Evolutionary conservation across 2,888 invertebrate genomes (phyloP).

Genomic region (Eupelmus urozonus): DNA sequence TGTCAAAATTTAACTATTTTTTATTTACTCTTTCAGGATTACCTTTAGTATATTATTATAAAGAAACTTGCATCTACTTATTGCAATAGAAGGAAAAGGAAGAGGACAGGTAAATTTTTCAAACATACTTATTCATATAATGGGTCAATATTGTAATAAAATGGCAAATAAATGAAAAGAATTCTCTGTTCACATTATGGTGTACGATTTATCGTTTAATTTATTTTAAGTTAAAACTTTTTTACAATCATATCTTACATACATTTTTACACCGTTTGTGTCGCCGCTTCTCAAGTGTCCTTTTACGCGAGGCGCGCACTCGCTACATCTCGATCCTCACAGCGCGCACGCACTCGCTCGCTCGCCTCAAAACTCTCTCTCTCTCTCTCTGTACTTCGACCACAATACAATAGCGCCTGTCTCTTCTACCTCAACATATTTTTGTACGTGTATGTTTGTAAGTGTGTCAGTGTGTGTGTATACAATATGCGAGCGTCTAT

Average conservation of each 20-base stretch:
- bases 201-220: conserved; percentile 76
- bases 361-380: conserved; percentile 2
- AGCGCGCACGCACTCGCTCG: conserved; percentile 3
- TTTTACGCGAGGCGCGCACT: conserved; percentile 32
- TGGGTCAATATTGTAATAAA: too few relatives aligned
- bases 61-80: too few relatives aligned
- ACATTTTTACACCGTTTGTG: conserved; percentile 63
- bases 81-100: background rate
- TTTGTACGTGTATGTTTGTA: background rate
- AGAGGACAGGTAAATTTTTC: background rate
- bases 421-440: background rate
- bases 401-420: background rate
- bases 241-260: conserved; percentile 77
- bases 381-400: background rate
- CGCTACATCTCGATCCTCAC: conserved; percentile 5
- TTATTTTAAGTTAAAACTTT: conserved; percentile 78
- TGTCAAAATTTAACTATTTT: too few relatives aligned
- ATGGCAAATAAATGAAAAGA: conserved; percentile 22
- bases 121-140: too few relatives aligned
- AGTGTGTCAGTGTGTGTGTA: background rate
- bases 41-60: too few relatives aligned
- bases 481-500: background rate
- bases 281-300: conserved; percentile 26
- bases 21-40: too few relatives aligned
- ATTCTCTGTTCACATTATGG: conserved; percentile 20